Conservation (phyloP, 1,140 invertebrate species). For the Eubasilissa regina region DNA sequence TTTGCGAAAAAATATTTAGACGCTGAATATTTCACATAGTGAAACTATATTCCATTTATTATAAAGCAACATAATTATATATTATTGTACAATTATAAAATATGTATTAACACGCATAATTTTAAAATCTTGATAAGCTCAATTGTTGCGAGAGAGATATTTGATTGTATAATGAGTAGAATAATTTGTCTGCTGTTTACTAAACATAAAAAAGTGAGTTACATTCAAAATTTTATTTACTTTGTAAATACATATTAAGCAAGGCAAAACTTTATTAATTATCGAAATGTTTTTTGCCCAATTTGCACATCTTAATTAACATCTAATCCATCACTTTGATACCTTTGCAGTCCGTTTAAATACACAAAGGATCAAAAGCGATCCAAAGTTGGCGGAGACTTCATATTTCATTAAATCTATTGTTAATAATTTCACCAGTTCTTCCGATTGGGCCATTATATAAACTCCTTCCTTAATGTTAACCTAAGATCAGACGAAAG, state of each 20-base stretch:
- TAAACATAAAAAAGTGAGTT: too few species aligned
- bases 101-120: too few species aligned
- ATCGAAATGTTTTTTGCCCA: constrained; percentile 32
- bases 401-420: constrained; percentile 49
- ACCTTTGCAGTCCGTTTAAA: constrained; percentile 16
- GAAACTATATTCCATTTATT: too few species aligned
- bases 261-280: constrained; percentile 32
- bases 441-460: constrained; percentile 18
- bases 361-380: constrained; percentile 40
- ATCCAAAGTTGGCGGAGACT: constrained; percentile 28
- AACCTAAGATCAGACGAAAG: constrained; percentile 37
- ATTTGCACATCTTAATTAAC: constrained; percentile 33
- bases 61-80: too few species aligned
- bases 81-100: too few species aligned
- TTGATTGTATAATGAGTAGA: too few species aligned
- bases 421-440: constrained; percentile 47
- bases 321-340: constrained; percentile 37
- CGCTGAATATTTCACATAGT: too few species aligned
- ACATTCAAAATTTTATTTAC: too few species aligned
- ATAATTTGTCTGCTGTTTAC: too few species aligned
- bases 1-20: too few species aligned
- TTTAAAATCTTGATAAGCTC: too few species aligned
- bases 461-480: constrained; percentile 30
- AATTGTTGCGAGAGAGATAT: too few species aligned
- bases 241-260: background rate